Evolutionary conservation across 2,888 invertebrate species (phyloP), one percentile per base, ranked within the genome.

Genomic region (Timema cristinae): DNA sequence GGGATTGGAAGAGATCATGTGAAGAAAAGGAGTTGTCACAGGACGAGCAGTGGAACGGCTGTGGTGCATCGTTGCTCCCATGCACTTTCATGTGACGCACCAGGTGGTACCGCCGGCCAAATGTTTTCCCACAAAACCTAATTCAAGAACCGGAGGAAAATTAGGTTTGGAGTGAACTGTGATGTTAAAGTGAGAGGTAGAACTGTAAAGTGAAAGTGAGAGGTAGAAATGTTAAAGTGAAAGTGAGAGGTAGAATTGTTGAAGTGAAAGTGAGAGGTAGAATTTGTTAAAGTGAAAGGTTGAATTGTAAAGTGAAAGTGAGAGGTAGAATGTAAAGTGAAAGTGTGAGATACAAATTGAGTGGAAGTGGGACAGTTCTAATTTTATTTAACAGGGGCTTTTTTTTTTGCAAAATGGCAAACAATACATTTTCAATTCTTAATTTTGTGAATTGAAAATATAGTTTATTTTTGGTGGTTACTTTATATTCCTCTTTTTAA

Each of bases 31-130:
- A 71, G 8, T 54, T 67, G 54, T 71, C 68, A 66, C 74, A 74
- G 13, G 71, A 66, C 11, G 74, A 74, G 66, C 74, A 74, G 66
- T 71, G 67, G 48, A 73, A 73, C 10, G 72, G 70, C 32, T 13
- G 68, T 51, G 71, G 67, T 51, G 67, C 67, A 51, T 68, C 71
- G 32, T 73, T 70, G 61, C 67, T 67, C 47, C 68, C 68, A 71
- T 77, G 77, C n/a, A 75, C 75, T 52, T 75, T 76, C 71, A 76
- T 74, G 66, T 78, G 78, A 6, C 78, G 76, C 48, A 77, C 76
- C 7, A 78, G 73, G 72, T 77, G 77, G 68, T 78, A 77, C 51
- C 76, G 75, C 7, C 77, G 73, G 6, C 77, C 75, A 74, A 78
- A 78, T 8, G 75, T 72, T 72, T 77, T 77, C 47, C 76, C 76